A percentile compares a stretch with the other conserved stretches of the same genome.
Evolutionary conservation across 1,140 invertebrate species (phyloP).

Genomic region (Atta texana): DNA sequence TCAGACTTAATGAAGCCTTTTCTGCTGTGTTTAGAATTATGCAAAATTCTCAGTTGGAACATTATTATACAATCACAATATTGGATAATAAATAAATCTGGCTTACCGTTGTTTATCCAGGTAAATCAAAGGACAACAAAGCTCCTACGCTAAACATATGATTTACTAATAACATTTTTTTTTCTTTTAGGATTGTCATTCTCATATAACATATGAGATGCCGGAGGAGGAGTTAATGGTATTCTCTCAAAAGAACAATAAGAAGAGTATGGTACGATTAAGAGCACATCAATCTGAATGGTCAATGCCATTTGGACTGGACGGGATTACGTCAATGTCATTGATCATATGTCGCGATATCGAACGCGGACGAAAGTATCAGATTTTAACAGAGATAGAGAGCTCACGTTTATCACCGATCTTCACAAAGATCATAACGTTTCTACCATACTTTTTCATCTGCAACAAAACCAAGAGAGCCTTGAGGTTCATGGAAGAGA

Average conservation of each 20-base stretch:
- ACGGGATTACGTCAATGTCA: slow-evolving; percentile 91
- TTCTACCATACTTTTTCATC: slow-evolving; percentile 94
- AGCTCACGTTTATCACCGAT: slow-evolving; percentile 89
- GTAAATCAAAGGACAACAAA: slow-evolving; percentile 84
- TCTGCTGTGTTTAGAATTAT: slow-evolving; percentile 89
- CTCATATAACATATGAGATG: slow-evolving; percentile 90
- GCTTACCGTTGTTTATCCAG: slow-evolving; percentile 91
- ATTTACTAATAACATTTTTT: background rate
- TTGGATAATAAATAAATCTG: slow-evolving; percentile 97
- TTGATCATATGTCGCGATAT: slow-evolving; percentile 91
- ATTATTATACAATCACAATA: slow-evolving; percentile 93
- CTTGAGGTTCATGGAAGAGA: slow-evolving; percentile 94
- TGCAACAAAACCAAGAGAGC: slow-evolving; percentile 91
- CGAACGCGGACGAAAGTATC: slow-evolving; percentile 89
- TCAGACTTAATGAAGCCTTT: slow-evolving; percentile 90
- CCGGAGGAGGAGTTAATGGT: slow-evolving; percentile 89
- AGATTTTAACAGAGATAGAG: slow-evolving; percentile 87
- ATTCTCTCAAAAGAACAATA: slow-evolving; percentile 90
- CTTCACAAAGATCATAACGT: slow-evolving; percentile 94
- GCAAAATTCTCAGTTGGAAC: slow-evolving; percentile 88
- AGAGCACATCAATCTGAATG: slow-evolving; percentile 91
- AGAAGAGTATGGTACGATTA: slow-evolving; percentile 88
- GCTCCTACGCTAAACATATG: slow-evolving; percentile 20
- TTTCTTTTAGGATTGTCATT: slow-evolving; percentile 87
- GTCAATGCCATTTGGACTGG: slow-evolving; percentile 91